A percentile compares a stretch with the other conserved stretches of the same genome.
phyloP scores from a whole-genome alignment of 2,888 invertebrate genomes.

The Cyrtodaria siliqua region DNA sequence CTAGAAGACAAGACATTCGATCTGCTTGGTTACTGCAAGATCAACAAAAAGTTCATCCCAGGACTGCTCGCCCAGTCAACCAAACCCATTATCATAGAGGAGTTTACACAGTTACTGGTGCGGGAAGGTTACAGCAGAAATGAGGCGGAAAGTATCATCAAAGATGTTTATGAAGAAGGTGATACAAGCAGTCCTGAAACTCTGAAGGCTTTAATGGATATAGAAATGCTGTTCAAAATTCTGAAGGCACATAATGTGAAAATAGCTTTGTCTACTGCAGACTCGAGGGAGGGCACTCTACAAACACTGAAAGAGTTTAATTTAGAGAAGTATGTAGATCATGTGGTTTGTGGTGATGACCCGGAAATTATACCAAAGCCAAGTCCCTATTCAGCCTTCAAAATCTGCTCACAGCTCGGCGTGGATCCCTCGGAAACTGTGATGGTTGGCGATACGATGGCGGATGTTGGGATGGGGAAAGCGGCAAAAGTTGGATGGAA shows the following conservation, averaged over 20 bases:
- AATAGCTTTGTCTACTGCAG: constrained; percentile 86
- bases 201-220: constrained; percentile 84
- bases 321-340: constrained; percentile 82
- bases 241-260: constrained; percentile 85
- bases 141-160: constrained; percentile 75
- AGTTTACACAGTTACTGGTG: constrained; percentile 75
- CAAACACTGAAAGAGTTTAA: constrained; percentile 71
- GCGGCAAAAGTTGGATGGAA: constrained; percentile 85
- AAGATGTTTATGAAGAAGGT: constrained; percentile 81
- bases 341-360: constrained; percentile 86
- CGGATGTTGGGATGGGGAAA: constrained; percentile 86
- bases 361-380: constrained; percentile 85
- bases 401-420: constrained; percentile 80
- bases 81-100: constrained; percentile 70
- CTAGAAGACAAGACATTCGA: constrained; percentile 84
- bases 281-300: constrained; percentile 81
- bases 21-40: constrained; percentile 84
- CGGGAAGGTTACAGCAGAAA: constrained; percentile 73
- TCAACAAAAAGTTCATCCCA: constrained; percentile 79
- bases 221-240: constrained; percentile 84
- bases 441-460: constrained; percentile 87
- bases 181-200: constrained; percentile 75
- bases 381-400: constrained; percentile 85
- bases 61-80: constrained; percentile 86
- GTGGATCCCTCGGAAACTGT: constrained; percentile 80